Conservation (phyloP, 2,113 vertebrate species). For the Toxotes jaculatrix region DNA sequence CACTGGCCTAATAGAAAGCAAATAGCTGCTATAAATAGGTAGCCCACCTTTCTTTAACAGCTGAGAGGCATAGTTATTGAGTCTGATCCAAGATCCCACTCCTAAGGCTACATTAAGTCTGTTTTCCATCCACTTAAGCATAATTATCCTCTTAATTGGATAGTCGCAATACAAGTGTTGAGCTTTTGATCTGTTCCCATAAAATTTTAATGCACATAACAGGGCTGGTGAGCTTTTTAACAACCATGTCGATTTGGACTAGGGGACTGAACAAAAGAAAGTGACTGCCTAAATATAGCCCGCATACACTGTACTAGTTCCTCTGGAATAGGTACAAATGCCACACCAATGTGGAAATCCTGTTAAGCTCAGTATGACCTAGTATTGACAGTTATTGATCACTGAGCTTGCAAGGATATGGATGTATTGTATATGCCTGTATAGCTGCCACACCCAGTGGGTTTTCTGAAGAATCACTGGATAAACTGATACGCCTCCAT, state of each 20-base stretch:
- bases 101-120: neutral
- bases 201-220: neutral
- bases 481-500: neutral
- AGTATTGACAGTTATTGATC: neutral
- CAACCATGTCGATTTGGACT: neutral
- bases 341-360: neutral
- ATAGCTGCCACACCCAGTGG: slow-evolving; percentile 32
- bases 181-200: neutral
- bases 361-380: neutral
- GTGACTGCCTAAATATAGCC: neutral
- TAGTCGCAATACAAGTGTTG: neutral
- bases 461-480: slow-evolving; percentile 14
- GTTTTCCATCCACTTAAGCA: too few relatives aligned
- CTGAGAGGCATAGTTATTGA: neutral
- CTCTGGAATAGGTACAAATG: neutral
- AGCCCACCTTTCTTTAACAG: neutral
- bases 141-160: neutral
- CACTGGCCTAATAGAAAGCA: neutral
- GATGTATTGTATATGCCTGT: neutral
- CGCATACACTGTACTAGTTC: neutral
- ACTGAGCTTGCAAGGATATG: neutral
- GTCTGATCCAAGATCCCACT: neutral
- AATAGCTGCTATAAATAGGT: slow-evolving; percentile 1
- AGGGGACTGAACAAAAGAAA: neutral
- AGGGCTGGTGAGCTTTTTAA: neutral